phyloP scores from a whole-genome alignment of 1,140 invertebrate genomes.

The Cydia strobilella region DNA sequence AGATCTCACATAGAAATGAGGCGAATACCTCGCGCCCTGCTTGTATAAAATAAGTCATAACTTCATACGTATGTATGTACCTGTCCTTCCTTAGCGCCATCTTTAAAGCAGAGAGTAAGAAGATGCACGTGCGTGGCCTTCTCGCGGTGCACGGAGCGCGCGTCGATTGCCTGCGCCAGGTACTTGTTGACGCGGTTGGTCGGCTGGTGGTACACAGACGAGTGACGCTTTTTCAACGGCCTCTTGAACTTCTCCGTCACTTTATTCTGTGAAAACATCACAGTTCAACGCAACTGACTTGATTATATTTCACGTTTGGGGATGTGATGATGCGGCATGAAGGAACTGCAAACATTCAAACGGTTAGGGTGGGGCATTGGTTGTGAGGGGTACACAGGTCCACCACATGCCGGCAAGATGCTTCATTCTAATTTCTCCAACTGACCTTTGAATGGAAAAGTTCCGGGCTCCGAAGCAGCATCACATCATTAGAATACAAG shows the following conservation, averaged over 20 bases:
- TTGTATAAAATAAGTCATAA: no score
- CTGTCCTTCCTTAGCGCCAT: constrained; percentile 88
- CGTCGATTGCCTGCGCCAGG: constrained; percentile 93
- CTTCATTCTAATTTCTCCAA: constrained; percentile 57
- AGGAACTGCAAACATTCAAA: constrained; percentile 29
- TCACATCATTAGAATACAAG: constrained; percentile 73
- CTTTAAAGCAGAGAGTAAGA: constrained; percentile 91
- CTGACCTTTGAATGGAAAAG: constrained; percentile 75
- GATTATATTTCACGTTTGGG: neutral
- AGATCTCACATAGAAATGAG: no score
- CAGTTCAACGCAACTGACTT: constrained; percentile 36
- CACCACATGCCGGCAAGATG: constrained; percentile 73
- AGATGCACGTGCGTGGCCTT: constrained; percentile 93
- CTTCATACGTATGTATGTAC: no score
- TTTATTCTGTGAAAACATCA: constrained; percentile 84
- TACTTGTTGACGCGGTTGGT: constrained; percentile 95
- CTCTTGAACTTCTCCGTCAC: constrained; percentile 92
- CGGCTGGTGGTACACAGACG: constrained; percentile 91
- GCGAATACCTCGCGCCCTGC: no score
- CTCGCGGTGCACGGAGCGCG: constrained; percentile 93
- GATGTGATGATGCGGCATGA: constrained; percentile 27
- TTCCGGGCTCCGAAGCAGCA: constrained; percentile 77
- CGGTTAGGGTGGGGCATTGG: constrained; percentile 32
- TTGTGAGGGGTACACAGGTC: constrained; percentile 57
- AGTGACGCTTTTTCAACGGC: constrained; percentile 93